Percentiles rank a stretch among this genome's conserved stretches.
phyloP scores from a whole-genome alignment of 2,888 invertebrate genomes.

The Holacanthella duospinosa region DNA sequence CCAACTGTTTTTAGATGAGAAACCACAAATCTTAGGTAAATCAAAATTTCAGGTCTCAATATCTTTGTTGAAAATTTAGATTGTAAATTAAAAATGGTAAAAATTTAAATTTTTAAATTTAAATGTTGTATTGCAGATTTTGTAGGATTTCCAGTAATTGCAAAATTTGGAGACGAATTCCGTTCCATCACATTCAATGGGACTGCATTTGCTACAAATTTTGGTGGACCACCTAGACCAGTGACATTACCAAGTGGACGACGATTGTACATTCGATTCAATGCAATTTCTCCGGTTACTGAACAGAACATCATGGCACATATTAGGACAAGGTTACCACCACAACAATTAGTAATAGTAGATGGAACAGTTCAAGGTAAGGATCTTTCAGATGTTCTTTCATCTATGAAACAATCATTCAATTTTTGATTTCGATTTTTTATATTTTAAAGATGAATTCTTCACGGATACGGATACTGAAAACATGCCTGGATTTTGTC shows the following conservation, averaged over 20 bases:
- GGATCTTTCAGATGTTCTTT: no score
- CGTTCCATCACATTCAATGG: constrained; percentile 68
- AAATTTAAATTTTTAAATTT: neutral
- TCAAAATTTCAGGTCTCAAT: no score
- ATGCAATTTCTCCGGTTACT: constrained; percentile 62
- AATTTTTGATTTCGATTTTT: no score
- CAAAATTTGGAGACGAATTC: constrained; percentile 69
- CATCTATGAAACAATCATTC: no score
- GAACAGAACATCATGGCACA: constrained; percentile 49
- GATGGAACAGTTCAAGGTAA: no score
- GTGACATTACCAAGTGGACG: constrained; percentile 55
- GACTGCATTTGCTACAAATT: constrained; percentile 55
- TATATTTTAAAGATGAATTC: no score
- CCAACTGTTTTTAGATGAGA: constrained; percentile 71
- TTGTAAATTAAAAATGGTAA: no score
- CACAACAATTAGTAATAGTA: no score
- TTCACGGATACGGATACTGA: no score
- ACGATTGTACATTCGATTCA: constrained; percentile 68
- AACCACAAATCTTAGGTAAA: constrained; percentile 53
- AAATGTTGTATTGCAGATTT: constrained; percentile 41
- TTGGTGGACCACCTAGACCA: constrained; percentile 72
- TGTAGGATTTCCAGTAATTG: constrained; percentile 58
- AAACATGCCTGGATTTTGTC: no score
- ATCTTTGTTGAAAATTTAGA: neutral
- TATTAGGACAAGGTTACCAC: neutral